Percentiles rank a stretch among this genome's conserved stretches.
Conservation (phyloP, 2,797 vertebrate species). For the Myotis daubentonii region DNA sequence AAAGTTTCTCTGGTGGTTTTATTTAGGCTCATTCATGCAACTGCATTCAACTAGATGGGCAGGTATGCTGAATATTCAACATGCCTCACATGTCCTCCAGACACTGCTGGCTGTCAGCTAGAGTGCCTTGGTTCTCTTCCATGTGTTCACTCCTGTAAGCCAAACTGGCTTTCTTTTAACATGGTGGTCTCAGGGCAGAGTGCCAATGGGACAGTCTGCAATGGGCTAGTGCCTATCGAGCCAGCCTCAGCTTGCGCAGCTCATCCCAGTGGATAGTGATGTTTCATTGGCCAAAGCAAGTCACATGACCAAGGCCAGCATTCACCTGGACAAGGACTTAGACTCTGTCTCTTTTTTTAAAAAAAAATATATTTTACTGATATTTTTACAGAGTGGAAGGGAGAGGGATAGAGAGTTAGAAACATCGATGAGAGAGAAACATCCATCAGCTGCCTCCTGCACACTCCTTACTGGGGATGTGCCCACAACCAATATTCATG, state of each 20-base stretch:
- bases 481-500: too few relatives aligned
- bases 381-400: too few relatives aligned
- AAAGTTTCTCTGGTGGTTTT: not conserved
- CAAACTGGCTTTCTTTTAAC: not conserved
- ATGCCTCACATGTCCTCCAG: not conserved
- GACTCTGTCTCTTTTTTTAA: not conserved
- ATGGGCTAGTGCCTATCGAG: not conserved
- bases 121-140: not conserved
- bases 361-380: too few relatives aligned
- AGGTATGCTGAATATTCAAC: not conserved
- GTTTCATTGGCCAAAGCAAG: not conserved
- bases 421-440: too few relatives aligned
- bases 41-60: not conserved
- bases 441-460: too few relatives aligned
- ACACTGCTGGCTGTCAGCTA: not conserved
- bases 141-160: not conserved
- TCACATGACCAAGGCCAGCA: not conserved
- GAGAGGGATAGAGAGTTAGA: too few relatives aligned
- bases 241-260: not conserved
- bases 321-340: not conserved
- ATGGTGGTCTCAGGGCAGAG: not conserved
- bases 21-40: not conserved
- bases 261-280: not conserved
- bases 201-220: not conserved
- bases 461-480: too few relatives aligned